These are phyloP conservation scores for Muscidifurax raptorellus DNA, from an alignment of 1,140 invertebrate genomes.

Conservation along the genomic window DNA sequence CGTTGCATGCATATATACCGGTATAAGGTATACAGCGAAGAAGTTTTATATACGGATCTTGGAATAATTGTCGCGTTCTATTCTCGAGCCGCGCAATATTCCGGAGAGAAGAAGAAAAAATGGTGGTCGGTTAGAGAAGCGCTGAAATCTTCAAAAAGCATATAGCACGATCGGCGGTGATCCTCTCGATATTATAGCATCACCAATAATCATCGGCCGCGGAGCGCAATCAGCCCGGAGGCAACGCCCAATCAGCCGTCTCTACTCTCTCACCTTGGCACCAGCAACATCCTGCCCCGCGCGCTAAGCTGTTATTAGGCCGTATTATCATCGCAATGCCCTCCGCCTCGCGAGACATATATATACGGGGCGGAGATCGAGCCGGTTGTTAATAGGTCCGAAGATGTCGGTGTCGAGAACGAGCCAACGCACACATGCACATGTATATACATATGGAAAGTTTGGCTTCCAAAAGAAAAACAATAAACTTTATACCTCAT, in stretches of 20 bases:
- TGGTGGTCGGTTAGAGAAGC: conserved; percentile 5
- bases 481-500: background rate
- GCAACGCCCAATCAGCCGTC: conserved; percentile 64
- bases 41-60: conserved; percentile 43
- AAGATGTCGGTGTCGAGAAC: background rate
- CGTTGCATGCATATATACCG: background rate
- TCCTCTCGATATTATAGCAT: conserved; percentile 35
- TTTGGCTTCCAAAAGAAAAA: background rate
- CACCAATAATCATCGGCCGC: conserved; percentile 68
- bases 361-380: background rate
- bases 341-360: conserved; percentile 54
- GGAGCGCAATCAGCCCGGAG: conserved; percentile 62
- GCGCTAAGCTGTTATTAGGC: conserved; percentile 70
- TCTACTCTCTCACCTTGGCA: background rate
- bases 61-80: background rate
- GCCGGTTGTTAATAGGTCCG: background rate
- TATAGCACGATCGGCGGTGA: conserved; percentile 55
- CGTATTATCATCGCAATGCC: conserved; percentile 69
- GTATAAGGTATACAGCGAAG: background rate
- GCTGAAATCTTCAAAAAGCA: background rate
- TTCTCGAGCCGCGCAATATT: background rate
- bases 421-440: no score
- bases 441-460: no score
- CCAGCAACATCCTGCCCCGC: conserved; percentile 37
- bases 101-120: background rate